Percentiles rank a stretch among this genome's conserved stretches.
These are phyloP conservation scores for Drosophila arawakana DNA, from an alignment of 1,140 invertebrate species.

Conservation along the genomic window DNA sequence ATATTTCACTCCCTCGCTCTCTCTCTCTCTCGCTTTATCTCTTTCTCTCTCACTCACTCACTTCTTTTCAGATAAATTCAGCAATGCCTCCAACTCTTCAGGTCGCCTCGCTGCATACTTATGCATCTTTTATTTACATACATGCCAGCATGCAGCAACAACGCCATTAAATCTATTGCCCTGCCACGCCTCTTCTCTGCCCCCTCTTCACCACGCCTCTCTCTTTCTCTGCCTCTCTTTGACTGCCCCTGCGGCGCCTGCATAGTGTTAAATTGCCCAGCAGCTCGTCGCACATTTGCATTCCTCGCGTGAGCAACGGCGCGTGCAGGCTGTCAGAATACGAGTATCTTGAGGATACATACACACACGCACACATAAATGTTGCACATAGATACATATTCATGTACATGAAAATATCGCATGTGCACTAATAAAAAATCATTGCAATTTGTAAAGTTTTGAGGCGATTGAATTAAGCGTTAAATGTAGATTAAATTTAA, in stretches of 20 bases:
- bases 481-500: too few relatives aligned
- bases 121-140: conserved; percentile 57
- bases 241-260: conserved; percentile 11
- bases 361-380: conserved; percentile 20
- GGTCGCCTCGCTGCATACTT: conserved; percentile 36
- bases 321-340: conserved; percentile 37
- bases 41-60: not conserved
- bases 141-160: conserved; percentile 42
- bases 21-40: not conserved
- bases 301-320: conserved; percentile 55
- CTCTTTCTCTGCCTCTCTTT: not conserved
- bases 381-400: conserved; percentile 14
- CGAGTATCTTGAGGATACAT: conserved; percentile 64
- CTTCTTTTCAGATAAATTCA: conserved; percentile 22
- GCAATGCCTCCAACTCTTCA: not conserved
- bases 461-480: too few relatives aligned
- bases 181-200: not conserved
- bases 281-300: conserved; percentile 64
- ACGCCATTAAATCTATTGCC: conserved; percentile 51
- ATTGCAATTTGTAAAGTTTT: too few relatives aligned
- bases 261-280: conserved; percentile 77
- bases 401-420: not conserved
- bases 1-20: conserved; percentile 7
- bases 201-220: not conserved
- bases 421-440: not conserved